Evolutionary conservation across 2,797 vertebrate genomes (phyloP).

Genomic region (Oreochromis mossambicus): DNA sequence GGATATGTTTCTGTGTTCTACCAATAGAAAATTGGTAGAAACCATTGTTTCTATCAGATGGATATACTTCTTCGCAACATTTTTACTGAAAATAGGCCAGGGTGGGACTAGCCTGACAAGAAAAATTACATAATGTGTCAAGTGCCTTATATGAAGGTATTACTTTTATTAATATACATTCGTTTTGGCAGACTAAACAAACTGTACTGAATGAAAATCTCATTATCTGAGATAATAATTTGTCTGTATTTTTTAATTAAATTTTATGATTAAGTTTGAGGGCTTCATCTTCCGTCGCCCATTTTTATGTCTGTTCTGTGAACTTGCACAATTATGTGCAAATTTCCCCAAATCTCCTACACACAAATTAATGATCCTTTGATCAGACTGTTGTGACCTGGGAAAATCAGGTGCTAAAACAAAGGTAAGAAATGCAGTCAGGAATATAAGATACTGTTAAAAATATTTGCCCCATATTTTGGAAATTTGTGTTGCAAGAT

Average conservation of each 20-base stretch:
- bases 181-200: not conserved
- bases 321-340: not conserved
- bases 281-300: not conserved
- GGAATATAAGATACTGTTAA: not conserved
- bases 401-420: not conserved
- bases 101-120: not conserved
- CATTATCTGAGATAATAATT: not conserved
- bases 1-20: not conserved
- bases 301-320: not conserved
- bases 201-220: not conserved
- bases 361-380: not conserved
- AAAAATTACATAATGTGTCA: not conserved
- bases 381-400: not conserved
- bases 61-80: not conserved
- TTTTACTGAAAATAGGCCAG: not conserved
- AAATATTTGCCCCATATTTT: not conserved
- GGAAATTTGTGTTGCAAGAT: not conserved
- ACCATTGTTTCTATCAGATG: not conserved
- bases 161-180: not conserved
- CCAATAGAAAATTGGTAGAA: not conserved
- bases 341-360: not conserved
- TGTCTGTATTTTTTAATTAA: not conserved
- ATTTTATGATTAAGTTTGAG: not conserved
- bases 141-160: not conserved
- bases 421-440: not conserved